phyloP scores from a whole-genome alignment of 2,888 invertebrate genomes.

The Lumbricus terrestris region DNA sequence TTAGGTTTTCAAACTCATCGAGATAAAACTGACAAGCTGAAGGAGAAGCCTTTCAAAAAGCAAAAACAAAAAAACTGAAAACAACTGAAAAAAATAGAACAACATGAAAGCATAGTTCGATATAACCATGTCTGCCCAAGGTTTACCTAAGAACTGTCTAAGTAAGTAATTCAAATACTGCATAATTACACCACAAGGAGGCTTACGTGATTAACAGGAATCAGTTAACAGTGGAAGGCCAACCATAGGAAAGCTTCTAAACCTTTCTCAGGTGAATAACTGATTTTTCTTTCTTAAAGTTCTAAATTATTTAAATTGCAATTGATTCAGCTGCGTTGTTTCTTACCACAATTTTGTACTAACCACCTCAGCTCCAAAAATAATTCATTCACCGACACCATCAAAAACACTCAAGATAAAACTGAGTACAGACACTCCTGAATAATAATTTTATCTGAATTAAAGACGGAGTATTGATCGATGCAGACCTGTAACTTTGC shows the following conservation, averaged over 20 bases:
- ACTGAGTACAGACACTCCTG: neutral
- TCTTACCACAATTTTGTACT: too few relatives aligned
- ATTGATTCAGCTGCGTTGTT: neutral
- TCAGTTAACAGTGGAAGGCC: neutral
- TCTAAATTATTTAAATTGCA: neutral
- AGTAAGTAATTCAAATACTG: too few relatives aligned
- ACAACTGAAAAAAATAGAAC: neutral
- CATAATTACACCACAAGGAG: neutral
- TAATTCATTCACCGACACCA: neutral
- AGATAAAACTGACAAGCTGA: conserved; percentile 3
- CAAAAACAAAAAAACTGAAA: too few relatives aligned
- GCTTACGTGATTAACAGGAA: neutral
- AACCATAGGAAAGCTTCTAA: neutral
- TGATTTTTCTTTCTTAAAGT: neutral
- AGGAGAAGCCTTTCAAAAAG: neutral
- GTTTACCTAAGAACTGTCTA: too few relatives aligned
- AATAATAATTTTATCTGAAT: neutral
- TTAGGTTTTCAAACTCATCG: neutral
- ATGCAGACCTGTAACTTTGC: neutral
- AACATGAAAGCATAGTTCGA: neutral
- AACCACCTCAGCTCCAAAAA: too few relatives aligned
- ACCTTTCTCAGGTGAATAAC: neutral
- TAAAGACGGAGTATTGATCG: neutral
- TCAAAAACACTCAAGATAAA: neutral
- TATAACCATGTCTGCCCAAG: neutral